Conservation (phyloP, 2,113 vertebrate genomes). For the Sialia sialis region DNA sequence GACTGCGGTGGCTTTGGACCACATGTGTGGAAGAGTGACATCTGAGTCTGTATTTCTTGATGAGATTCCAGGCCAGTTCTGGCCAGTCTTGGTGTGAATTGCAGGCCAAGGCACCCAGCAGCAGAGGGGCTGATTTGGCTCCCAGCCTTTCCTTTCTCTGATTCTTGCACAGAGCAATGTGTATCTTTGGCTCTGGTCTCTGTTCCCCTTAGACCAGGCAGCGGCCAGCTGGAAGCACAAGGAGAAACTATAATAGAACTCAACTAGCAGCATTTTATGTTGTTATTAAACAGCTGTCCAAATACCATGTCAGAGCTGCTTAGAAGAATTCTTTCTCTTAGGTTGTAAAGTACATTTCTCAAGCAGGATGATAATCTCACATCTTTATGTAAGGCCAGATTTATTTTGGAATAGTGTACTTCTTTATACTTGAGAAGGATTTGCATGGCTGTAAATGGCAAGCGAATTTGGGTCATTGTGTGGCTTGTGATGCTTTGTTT, state of each 20-base stretch:
- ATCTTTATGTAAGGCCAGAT: not conserved
- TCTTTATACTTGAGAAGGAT: not conserved
- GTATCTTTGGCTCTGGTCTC: conserved; percentile 41
- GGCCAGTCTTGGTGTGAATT: not conserved
- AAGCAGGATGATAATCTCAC: not conserved
- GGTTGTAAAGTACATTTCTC: not conserved
- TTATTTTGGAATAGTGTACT: not conserved
- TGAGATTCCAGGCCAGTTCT: not conserved
- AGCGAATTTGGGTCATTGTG: not conserved
- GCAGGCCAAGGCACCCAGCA: not conserved
- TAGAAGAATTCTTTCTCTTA: not conserved
- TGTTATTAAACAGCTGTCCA: conserved; percentile 54
- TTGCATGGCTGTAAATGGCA: not conserved
- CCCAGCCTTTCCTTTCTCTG: not conserved
- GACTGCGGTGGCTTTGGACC: not conserved
- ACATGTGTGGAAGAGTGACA: not conserved
- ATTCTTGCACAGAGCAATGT: not conserved
- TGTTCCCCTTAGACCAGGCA: not conserved
- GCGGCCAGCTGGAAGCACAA: conserved; percentile 49
- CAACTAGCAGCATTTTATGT: not conserved
- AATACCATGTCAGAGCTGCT: not conserved
- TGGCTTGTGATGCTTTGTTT: not conserved
- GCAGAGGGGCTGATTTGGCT: not conserved
- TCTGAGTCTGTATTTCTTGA: not conserved
- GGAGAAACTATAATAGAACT: not conserved